phyloP scores from a whole-genome alignment of 1,140 invertebrate species.

The Cepaea nemoralis region DNA sequence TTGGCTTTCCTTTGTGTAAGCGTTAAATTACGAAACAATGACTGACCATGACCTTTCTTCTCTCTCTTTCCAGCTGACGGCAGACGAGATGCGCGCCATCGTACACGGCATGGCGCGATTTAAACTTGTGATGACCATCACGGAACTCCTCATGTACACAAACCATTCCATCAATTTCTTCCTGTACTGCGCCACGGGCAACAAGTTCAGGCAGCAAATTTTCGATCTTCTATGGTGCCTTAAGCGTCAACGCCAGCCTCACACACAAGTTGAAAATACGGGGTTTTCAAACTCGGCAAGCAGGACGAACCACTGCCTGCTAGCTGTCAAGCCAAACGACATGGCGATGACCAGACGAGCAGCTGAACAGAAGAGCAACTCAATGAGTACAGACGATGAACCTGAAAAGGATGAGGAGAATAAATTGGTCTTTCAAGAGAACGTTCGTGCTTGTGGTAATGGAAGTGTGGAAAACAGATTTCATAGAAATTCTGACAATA shows the following conservation, averaged over 20 bases:
- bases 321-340: neutral
- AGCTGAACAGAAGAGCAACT: neutral
- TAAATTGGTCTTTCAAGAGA: too few relatives aligned
- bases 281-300: neutral
- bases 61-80: neutral
- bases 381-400: neutral
- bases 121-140: conserved; percentile 58
- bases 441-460: too few relatives aligned
- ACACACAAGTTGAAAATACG: neutral
- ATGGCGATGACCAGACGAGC: conserved; percentile 1
- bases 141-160: conserved; percentile 69
- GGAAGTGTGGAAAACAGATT: too few relatives aligned
- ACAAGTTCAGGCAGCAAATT: conserved; percentile 62
- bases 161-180: conserved; percentile 73
- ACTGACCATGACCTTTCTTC: neutral
- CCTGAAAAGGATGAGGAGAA: too few relatives aligned
- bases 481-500: neutral
- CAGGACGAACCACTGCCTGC: neutral
- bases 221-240: conserved; percentile 18
- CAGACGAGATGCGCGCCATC: neutral
- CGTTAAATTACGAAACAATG: too few relatives aligned
- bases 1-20: too few relatives aligned
- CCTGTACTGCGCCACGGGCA: conserved; percentile 70
- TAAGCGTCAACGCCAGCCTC: neutral
- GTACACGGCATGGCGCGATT: conserved; percentile 47